Conservation (phyloP, 1,140 invertebrate species). For the Drosophila dunni region DNA sequence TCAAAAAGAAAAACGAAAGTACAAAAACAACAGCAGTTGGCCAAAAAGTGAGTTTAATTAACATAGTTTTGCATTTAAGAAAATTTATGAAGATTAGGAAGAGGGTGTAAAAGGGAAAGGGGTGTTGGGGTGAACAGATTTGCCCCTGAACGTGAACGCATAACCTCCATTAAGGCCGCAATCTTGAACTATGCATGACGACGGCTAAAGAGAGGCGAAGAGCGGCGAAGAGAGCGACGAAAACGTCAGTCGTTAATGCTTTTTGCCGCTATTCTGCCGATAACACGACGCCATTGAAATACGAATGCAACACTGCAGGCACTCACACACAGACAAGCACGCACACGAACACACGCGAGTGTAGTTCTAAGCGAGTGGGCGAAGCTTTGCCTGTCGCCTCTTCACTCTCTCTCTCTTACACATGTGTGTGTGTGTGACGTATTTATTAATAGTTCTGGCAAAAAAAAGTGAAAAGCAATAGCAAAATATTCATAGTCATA, state of each 20-base stretch:
- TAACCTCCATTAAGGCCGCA: slow-evolving; percentile 81
- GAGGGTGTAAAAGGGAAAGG: not conserved
- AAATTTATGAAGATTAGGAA: slow-evolving; percentile 1
- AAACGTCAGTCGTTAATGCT: slow-evolving; percentile 44
- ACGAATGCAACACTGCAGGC: slow-evolving; percentile 64
- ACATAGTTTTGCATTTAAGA: not conserved
- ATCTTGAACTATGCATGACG: slow-evolving; percentile 72
- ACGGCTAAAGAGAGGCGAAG: slow-evolving; percentile 16
- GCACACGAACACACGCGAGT: slow-evolving; percentile 27
- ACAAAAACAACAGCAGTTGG: slow-evolving; percentile 48
- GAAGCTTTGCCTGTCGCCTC: slow-evolving; percentile 42
- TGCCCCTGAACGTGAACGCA: slow-evolving; percentile 80
- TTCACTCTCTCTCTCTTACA: not conserved
- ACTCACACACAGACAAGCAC: slow-evolving; percentile 11
- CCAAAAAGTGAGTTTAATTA: slow-evolving; percentile 13
- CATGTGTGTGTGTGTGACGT: slow-evolving; percentile 30
- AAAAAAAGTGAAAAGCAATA: slow-evolving; percentile 37
- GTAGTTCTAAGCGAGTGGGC: slow-evolving; percentile 45
- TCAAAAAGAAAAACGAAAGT: slow-evolving; percentile 58
- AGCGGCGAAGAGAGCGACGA: slow-evolving; percentile 5
- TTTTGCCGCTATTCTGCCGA: slow-evolving; percentile 49
- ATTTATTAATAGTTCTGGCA: slow-evolving; percentile 47
- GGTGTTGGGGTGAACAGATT: slow-evolving; percentile 14
- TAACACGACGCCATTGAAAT: slow-evolving; percentile 57
- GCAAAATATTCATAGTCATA: not conserved